These are phyloP conservation scores for Seriola rivoliana DNA, from an alignment of 2,113 vertebrate species.

Conservation along the genomic window DNA sequence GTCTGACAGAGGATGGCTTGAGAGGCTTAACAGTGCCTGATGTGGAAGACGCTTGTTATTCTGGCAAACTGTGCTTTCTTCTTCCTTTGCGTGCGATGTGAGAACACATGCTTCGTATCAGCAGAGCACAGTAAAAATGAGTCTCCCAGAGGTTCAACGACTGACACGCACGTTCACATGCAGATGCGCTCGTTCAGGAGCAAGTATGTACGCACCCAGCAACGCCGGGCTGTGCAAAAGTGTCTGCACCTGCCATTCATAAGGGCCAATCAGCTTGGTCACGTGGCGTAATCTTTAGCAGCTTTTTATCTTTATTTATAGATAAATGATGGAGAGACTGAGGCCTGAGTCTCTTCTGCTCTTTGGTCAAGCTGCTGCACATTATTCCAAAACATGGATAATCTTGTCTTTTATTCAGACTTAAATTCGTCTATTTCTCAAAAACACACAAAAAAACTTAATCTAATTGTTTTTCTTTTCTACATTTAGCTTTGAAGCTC, in stretches of 20 bases:
- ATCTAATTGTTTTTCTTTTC: neutral
- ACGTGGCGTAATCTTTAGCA: conserved; percentile 50
- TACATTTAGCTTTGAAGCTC: neutral
- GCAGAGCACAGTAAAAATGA: conserved; percentile 48
- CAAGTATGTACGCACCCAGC: neutral
- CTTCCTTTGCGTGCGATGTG: conserved; percentile 22
- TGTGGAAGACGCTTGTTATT: conserved; percentile 39
- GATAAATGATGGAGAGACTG: conserved; percentile 17
- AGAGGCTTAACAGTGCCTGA: conserved; percentile 16
- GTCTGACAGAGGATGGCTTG: conserved; percentile 19
- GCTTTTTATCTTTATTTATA: conserved; percentile 52
- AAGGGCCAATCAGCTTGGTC: conserved; percentile 29
- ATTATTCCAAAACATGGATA: neutral
- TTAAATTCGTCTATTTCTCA: neutral
- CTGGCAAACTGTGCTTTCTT: conserved; percentile 30
- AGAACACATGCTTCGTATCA: conserved; percentile 72
- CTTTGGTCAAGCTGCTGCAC: neutral
- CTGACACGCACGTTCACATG: conserved; percentile 31
- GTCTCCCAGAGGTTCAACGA: conserved; percentile 49
- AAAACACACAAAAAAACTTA: neutral
- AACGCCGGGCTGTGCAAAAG: conserved; percentile 18
- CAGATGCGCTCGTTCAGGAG: conserved; percentile 38
- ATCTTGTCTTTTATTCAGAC: neutral
- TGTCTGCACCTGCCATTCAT: conserved; percentile 56
- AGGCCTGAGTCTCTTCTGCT: conserved; percentile 1